Evolutionary conservation across 2,113 vertebrate genomes (phyloP).

Genomic region (Conger conger): DNA sequence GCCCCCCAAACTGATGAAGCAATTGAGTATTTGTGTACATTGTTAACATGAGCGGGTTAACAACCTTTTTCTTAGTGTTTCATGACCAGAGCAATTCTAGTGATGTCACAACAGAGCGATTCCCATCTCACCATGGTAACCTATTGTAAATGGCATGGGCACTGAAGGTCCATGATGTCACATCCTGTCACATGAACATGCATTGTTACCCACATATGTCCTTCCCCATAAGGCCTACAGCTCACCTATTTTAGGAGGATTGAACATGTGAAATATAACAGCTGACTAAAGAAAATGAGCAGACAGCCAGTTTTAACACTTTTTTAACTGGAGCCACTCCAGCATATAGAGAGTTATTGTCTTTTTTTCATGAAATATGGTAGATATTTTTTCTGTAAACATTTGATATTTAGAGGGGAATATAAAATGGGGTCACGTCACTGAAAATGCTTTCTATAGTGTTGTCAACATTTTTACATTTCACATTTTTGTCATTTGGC

Average conservation of each 20-base stretch:
- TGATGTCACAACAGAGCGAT: slow-evolving; percentile 21
- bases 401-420: too few relatives aligned
- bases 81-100: background rate
- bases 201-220: slow-evolving; percentile 8
- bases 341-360: background rate
- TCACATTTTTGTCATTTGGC: too few relatives aligned
- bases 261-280: slow-evolving; percentile 27
- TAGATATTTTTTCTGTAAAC: too few relatives aligned
- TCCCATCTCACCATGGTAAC: slow-evolving; percentile 14
- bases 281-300: background rate
- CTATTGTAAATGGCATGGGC: slow-evolving; percentile 24
- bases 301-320: background rate
- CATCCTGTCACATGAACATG: background rate
- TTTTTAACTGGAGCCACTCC: background rate
- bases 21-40: background rate
- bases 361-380: background rate
- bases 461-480: too few relatives aligned
- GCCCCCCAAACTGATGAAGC: too few relatives aligned
- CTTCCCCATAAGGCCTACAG: slow-evolving; percentile 8
- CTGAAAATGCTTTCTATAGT: too few relatives aligned
- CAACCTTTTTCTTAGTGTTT: background rate
- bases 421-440: too few relatives aligned
- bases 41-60: background rate
- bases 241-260: slow-evolving; percentile 10
- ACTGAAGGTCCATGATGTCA: slow-evolving; percentile 30